Percentiles rank a stretch among this genome's conserved stretches.
phyloP scores from a whole-genome alignment of 2,888 invertebrate species.

The Drosophila vallismaia region DNA sequence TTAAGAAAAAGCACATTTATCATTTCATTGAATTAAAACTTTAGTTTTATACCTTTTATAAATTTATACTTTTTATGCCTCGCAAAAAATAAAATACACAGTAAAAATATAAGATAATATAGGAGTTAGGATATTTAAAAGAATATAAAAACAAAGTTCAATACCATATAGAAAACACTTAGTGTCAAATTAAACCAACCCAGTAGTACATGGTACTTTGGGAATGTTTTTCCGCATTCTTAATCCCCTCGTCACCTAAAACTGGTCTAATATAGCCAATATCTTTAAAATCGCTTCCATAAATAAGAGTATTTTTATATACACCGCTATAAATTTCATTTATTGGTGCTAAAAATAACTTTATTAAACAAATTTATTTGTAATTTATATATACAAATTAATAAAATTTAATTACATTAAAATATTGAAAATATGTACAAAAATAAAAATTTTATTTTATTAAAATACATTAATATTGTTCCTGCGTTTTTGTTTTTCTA shows the following conservation, averaged over 20 bases:
- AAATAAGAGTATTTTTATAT: neutral
- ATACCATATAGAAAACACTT: constrained; percentile 2
- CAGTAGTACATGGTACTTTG: neutral
- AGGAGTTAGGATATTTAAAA: neutral
- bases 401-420: constrained; percentile 35
- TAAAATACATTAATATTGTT: constrained; percentile 14
- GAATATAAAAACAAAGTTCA: neutral
- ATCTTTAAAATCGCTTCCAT: no score
- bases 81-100: constrained; percentile 48
- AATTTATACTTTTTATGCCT: constrained; percentile 42
- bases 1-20: no score
- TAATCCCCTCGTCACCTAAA: neutral
- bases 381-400: constrained; percentile 25
- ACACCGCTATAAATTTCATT: neutral
- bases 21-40: no score
- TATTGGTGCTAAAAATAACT: constrained; percentile 20
- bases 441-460: constrained; percentile 59
- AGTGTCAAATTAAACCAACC: neutral
- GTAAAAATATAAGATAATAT: neutral
- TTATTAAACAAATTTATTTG: constrained; percentile 26
- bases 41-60: no score
- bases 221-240: neutral
- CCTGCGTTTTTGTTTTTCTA: constrained; percentile 21
- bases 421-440: constrained; percentile 47
- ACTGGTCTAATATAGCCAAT: neutral